phyloP scores from a whole-genome alignment of 2,888 invertebrate species.

The Metacarcinus magister region DNA sequence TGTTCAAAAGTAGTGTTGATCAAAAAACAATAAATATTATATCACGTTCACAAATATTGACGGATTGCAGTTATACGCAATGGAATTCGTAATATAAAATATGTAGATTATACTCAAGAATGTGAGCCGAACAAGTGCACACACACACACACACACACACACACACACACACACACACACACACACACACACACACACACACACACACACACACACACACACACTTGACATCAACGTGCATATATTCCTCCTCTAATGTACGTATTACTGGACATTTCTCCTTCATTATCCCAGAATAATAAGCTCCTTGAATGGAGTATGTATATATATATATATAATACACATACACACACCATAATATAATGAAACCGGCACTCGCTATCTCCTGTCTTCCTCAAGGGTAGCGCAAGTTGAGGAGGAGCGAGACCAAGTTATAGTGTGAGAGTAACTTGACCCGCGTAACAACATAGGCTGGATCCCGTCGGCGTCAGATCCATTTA shows the following conservation, averaged over 20 bases:
- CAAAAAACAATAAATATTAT: not conserved
- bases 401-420: not conserved
- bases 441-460: not conserved
- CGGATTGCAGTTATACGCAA: not conserved
- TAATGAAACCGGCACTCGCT: no score
- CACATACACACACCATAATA: no score
- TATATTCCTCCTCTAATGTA: not conserved
- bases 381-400: no score
- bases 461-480: not conserved
- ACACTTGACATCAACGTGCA: not conserved
- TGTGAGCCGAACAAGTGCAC: not conserved
- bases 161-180: not conserved
- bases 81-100: not conserved
- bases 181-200: not conserved
- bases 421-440: not conserved
- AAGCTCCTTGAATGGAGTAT: no score
- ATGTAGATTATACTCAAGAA: not conserved
- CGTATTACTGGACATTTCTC: not conserved
- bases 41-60: not conserved
- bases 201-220: not conserved
- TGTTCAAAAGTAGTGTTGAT: not conserved
- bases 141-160: slow-evolving; percentile 6
- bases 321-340: no score
- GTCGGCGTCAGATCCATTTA: not conserved
- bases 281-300: no score